phyloP scores from a whole-genome alignment of 2,797 vertebrate species.

The Echeneis naucrates region DNA sequence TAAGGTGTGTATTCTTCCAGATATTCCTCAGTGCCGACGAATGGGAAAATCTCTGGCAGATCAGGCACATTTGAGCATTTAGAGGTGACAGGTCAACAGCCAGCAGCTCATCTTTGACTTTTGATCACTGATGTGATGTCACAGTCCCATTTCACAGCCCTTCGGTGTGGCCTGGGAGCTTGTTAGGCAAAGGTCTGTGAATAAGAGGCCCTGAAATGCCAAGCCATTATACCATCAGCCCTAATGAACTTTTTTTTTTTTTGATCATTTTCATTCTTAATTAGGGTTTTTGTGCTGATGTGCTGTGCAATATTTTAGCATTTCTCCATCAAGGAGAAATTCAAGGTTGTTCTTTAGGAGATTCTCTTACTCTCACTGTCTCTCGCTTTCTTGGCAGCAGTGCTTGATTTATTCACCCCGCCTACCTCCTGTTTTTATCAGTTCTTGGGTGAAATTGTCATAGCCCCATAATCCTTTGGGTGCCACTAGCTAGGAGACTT shows the following conservation, averaged over 20 bases:
- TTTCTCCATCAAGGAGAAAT: slow-evolving; percentile 70
- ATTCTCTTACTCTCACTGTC: slow-evolving; percentile 42
- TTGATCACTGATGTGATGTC: slow-evolving; percentile 60
- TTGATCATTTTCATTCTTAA: slow-evolving; percentile 69
- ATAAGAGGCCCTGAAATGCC: slow-evolving; percentile 69
- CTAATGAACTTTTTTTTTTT: slow-evolving; percentile 74
- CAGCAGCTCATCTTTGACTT: slow-evolving; percentile 62
- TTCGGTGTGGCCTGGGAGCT: slow-evolving; percentile 55
- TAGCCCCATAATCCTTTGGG: slow-evolving; percentile 72
- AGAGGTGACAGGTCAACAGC: slow-evolving; percentile 62
- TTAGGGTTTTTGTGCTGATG: slow-evolving; percentile 70
- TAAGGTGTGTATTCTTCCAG: neutral
- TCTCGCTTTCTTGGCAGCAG: slow-evolving; percentile 46
- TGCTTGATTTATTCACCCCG: slow-evolving; percentile 66
- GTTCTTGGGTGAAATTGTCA: slow-evolving; percentile 71
- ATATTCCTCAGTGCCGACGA: slow-evolving; percentile 44
- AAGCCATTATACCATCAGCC: slow-evolving; percentile 60
- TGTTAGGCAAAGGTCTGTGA: slow-evolving; percentile 68
- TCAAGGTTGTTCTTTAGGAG: slow-evolving; percentile 74
- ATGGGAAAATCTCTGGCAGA: slow-evolving; percentile 45
- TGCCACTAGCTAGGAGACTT: slow-evolving; percentile 49
- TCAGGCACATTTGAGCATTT: slow-evolving; percentile 45
- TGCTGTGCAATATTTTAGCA: slow-evolving; percentile 71
- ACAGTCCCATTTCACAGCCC: slow-evolving; percentile 27
- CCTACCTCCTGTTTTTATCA: slow-evolving; percentile 61